Evolutionary conservation across 2,113 vertebrate species (phyloP).

Genomic region (Mormyrus iriodes): DNA sequence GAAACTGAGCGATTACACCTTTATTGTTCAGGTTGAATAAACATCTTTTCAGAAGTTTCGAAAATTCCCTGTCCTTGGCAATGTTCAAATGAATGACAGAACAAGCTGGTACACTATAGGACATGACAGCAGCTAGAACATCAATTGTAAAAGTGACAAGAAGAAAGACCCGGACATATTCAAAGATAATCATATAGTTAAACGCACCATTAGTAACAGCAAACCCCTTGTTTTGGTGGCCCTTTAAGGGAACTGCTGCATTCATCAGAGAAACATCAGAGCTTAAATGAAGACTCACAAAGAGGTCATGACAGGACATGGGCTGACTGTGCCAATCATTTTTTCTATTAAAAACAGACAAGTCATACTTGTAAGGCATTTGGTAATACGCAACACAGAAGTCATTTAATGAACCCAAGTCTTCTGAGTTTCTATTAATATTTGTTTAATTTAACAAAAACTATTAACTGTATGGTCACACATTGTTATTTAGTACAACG

Average conservation of each 20-base stretch:
- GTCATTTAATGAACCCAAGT: background rate
- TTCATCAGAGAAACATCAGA: background rate
- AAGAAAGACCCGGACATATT: background rate
- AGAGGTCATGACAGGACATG: background rate
- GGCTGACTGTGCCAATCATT: background rate
- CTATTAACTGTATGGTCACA: background rate
- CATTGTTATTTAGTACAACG: background rate
- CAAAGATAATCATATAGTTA: background rate
- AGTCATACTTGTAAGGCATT: background rate
- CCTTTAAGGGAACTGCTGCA: background rate
- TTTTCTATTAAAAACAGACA: background rate
- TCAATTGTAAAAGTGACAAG: background rate
- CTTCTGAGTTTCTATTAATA: background rate
- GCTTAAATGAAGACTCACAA: background rate
- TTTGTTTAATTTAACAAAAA: background rate
- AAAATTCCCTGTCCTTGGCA: background rate
- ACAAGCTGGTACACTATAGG: background rate
- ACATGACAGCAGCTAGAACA: background rate
- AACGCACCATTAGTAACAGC: background rate
- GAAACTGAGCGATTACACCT: background rate
- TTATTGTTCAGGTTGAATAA: background rate
- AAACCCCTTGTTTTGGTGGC: background rate
- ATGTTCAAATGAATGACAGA: background rate
- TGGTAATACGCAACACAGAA: background rate
- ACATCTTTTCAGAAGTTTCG: background rate